Percentiles rank a stretch among this genome's conserved stretches.
phyloP scores from a whole-genome alignment of 2,113 vertebrate genomes.

The Lepus timidus region DNA sequence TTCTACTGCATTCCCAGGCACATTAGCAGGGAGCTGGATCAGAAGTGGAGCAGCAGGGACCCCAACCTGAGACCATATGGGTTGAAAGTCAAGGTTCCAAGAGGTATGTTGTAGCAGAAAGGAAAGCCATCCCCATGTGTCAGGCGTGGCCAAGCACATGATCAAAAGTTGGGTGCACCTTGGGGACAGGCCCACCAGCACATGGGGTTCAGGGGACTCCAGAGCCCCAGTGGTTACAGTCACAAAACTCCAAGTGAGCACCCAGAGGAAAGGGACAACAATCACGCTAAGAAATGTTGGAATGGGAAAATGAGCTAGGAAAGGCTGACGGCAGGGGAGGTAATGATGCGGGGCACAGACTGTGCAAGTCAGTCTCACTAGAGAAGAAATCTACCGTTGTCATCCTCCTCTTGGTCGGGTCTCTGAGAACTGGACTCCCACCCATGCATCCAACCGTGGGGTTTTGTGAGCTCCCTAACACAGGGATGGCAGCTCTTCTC shows the following conservation, averaged over 20 bases:
- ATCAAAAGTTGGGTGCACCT: background rate
- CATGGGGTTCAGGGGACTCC: background rate
- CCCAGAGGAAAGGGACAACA: background rate
- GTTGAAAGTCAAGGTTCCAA: background rate
- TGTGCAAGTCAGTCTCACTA: background rate
- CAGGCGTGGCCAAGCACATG: background rate
- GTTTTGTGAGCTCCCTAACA: background rate
- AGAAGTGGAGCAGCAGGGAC: no score
- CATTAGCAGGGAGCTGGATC: no score
- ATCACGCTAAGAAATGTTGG: background rate
- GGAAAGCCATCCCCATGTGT: background rate
- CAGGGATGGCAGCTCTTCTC: background rate
- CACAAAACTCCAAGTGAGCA: background rate
- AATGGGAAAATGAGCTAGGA: background rate
- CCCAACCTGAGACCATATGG: no score
- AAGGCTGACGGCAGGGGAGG: fast-evolving
- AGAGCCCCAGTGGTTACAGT: no score
- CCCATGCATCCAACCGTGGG: background rate
- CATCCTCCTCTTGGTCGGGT: background rate
- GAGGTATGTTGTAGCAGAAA: background rate
- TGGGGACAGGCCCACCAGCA: background rate
- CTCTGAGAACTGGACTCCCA: background rate
- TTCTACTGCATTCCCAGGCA: no score
- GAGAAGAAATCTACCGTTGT: background rate
- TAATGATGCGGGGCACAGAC: background rate